phyloP scores from a whole-genome alignment of 2,797 vertebrate species.

The Manis javanica region DNA sequence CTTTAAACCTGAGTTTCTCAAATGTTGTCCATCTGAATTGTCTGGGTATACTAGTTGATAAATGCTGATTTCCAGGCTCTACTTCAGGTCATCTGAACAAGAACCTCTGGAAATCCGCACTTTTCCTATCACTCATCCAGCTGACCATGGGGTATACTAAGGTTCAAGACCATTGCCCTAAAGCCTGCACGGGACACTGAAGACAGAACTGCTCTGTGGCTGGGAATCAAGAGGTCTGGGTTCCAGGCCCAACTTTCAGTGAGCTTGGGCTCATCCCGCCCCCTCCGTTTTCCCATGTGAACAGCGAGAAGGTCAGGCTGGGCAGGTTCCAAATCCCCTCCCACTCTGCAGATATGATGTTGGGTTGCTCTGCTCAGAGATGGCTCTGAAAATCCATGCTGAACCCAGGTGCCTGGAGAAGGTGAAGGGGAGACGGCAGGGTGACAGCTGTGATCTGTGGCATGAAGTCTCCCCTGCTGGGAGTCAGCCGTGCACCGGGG shows the following conservation, averaged over 20 bases:
- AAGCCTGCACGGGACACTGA: not conserved
- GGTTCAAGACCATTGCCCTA: not conserved
- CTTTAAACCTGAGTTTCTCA: not conserved
- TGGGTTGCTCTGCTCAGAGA: not conserved
- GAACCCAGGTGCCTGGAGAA: not conserved
- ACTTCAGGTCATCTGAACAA: not conserved
- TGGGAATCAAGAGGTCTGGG: not conserved
- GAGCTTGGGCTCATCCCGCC: too few species aligned
- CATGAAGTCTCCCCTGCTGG: not conserved
- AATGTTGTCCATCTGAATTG: not conserved
- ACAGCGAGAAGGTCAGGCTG: not conserved
- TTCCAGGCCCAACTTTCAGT: not conserved
- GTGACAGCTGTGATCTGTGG: not conserved
- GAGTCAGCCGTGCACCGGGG: not conserved
- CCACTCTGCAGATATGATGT: not conserved
- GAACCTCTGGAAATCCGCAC: not conserved
- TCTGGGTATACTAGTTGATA: not conserved
- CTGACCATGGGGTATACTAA: not conserved
- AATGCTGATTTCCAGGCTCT: not conserved
- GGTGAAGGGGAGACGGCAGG: not conserved
- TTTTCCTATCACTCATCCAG: not conserved
- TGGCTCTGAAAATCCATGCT: not conserved
- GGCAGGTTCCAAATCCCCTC: not conserved
- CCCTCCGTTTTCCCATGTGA: not conserved
- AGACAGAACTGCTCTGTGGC: not conserved